Base-by-base conservation (phyloP, 2,888 invertebrate species). In the Oscheius sp. region DNA sequence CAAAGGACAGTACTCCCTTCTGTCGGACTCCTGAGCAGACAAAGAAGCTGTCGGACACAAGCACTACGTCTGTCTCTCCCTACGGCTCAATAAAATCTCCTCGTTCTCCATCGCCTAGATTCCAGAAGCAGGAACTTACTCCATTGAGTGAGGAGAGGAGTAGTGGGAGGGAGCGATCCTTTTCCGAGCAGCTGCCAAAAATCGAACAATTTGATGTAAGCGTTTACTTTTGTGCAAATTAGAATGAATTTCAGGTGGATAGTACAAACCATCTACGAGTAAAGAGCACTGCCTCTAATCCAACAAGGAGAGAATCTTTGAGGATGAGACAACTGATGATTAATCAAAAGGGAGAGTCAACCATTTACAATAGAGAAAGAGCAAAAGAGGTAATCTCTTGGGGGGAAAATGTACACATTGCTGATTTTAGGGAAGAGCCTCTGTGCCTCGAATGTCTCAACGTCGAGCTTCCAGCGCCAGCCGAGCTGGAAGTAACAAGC, bases 21-120 rank as follows among this genome's bases (percentile, higher is more conserved):
- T 58, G 29, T 31, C 17, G 67, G 25, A 72, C 72, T 15, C 70
- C 72, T 10, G 72, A 72, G 34, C 65, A 37, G 31, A 48, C 57
- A 17, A 57, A 65, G 17, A 71, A 61, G 29, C 25, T 55, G n/a
- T 58, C 58, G n/a, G 72, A 72, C 10, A 46, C 57, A 3, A 66
- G 61, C 17, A 53, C 46, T 3, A 70, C 61, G 5, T 50, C 55
- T 29, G 37, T 58, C 10, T 58, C 58, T 25, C 58, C 46, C 33
- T 67, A 67, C 37, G 52, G 50, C 10, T 67, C 67, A 3, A 67
- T 67, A 23, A 31, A 39, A 1, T 46, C 58, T 58, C 67, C 67
- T n/a, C 57, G 58, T 8, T 67, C 67, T 45, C 58, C 45, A 2
- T 67, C 67, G 17, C 58, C 58, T 12, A 57, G 67, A 5, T 67